Evolutionary conservation across 2,888 invertebrate genomes (phyloP).

Genomic region (Thalpophila matura): DNA sequence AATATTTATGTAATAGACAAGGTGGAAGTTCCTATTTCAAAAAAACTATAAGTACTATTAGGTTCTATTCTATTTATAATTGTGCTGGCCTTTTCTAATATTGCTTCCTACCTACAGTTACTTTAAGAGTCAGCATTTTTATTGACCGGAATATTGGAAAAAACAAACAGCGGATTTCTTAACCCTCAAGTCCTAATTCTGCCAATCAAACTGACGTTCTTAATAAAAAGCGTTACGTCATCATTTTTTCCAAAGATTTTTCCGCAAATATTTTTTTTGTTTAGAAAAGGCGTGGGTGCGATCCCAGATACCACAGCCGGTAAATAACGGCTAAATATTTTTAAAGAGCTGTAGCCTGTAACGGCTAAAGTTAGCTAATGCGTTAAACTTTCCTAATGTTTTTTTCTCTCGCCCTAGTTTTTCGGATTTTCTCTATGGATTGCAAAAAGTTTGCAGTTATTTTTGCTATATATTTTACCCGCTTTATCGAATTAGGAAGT

Average conservation of each 20-base stretch:
- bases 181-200: conserved; percentile 18
- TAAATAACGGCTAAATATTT: conserved; percentile 67
- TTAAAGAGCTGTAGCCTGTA: conserved; percentile 73
- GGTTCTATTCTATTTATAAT: conserved; percentile 6
- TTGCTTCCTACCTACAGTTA: not conserved
- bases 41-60: too few species aligned
- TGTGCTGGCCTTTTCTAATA: not conserved
- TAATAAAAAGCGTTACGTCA: conserved; percentile 22
- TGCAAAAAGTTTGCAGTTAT: conserved; percentile 53
- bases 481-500: conserved; percentile 19
- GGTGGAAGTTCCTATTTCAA: too few species aligned
- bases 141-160: not conserved
- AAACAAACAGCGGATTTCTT: conserved; percentile 14
- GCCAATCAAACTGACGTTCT: conserved; percentile 28
- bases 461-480: conserved; percentile 50
- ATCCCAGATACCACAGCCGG: conserved; percentile 28
- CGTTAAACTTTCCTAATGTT: conserved; percentile 69
- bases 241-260: conserved; percentile 34
- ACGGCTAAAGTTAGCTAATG: conserved; percentile 73
- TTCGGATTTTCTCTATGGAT: conserved; percentile 42
- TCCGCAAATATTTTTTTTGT: conserved; percentile 39
- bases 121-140: not conserved
- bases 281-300: conserved; percentile 25
- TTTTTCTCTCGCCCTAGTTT: conserved; percentile 67
- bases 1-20: too few species aligned